Evolutionary conservation across 2,797 vertebrate genomes (phyloP).

Genomic region (Onychomys torridus): DNA sequence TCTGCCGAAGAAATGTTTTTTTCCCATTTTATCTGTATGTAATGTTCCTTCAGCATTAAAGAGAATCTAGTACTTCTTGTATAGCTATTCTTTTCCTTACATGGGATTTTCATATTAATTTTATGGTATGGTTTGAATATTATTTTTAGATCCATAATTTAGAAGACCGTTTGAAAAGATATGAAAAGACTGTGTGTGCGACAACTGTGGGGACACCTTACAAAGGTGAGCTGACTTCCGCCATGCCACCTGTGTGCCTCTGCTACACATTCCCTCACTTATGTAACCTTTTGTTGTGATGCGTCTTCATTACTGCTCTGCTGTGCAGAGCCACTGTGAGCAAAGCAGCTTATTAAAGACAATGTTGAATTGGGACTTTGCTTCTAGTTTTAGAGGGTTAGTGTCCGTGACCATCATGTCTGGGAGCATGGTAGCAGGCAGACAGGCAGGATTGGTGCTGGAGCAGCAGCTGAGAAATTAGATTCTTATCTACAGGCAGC

Average conservation of each 20-base stretch:
- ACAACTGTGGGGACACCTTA: constrained; percentile 90
- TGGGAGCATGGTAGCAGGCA: neutral
- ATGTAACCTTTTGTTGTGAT: neutral
- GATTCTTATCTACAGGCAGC: neutral
- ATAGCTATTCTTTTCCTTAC: neutral
- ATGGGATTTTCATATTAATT: constrained; percentile 44
- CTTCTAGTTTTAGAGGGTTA: neutral
- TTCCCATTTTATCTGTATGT: constrained; percentile 6
- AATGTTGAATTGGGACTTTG: neutral
- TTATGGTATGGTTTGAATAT: constrained; percentile 57
- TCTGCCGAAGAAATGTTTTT: constrained; percentile 1
- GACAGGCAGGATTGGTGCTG: too few relatives aligned
- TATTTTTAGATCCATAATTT: constrained; percentile 93
- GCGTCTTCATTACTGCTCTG: neutral
- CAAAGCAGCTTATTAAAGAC: neutral
- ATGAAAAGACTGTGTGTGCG: constrained; percentile 92
- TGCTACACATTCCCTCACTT: neutral
- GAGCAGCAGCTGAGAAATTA: neutral
- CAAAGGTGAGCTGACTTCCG: constrained; percentile 88
- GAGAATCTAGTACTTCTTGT: neutral
- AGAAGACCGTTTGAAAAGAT: constrained; percentile 94
- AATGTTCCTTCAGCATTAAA: neutral
- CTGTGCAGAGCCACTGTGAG: neutral
- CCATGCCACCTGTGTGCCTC: neutral
- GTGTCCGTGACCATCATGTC: neutral